These are phyloP conservation scores for Lamprotornis superbus DNA, from an alignment of 2,113 vertebrate genomes.

Conservation along the genomic window DNA sequence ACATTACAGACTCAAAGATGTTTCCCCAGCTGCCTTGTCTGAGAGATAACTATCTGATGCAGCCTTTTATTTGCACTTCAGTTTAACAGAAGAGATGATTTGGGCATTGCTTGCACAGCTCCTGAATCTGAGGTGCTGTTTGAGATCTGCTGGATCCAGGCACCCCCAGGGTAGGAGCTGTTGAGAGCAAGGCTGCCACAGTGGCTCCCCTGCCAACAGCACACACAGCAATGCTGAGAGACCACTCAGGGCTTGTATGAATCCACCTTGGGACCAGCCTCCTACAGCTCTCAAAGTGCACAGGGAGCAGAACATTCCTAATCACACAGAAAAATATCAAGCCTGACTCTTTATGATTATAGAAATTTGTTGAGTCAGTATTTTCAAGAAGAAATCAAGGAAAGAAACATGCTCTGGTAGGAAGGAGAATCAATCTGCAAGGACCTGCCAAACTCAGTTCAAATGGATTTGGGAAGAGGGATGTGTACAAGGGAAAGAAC, in stretches of 20 bases:
- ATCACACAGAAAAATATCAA: neutral
- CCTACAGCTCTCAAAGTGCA: neutral
- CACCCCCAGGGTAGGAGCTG: rapidly evolving
- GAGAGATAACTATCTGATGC: neutral
- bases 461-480: neutral
- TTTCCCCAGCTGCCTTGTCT: neutral
- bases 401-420: neutral
- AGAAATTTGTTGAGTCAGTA: neutral
- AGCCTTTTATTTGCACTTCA: neutral
- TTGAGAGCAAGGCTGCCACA: no score
- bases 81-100: neutral
- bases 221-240: neutral
- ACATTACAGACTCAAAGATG: neutral
- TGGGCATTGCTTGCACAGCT: neutral
- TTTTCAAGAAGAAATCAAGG: neutral
- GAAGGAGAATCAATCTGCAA: neutral
- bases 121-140: neutral
- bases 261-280: neutral
- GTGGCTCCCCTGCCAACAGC: neutral
- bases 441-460: neutral
- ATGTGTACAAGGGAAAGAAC: neutral
- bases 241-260: neutral
- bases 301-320: neutral
- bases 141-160: neutral
- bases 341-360: neutral